phyloP scores from a whole-genome alignment of 2,797 vertebrate species.

The Aldrovandia affinis region DNA sequence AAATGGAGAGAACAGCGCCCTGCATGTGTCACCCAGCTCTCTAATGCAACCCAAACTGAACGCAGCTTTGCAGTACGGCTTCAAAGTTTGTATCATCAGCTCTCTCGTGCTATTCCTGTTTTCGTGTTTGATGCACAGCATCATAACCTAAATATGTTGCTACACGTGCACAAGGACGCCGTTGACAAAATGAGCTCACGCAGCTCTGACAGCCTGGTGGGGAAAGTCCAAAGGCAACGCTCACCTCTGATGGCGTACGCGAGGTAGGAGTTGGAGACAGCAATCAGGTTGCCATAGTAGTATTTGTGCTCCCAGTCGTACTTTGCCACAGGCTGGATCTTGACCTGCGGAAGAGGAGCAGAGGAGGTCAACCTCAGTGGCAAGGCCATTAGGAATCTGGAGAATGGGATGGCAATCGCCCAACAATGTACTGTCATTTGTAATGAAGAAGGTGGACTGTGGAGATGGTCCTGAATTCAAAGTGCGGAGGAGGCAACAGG shows the following conservation, averaged over 20 bases:
- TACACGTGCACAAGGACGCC: too few species aligned
- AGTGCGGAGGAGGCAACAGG: background rate
- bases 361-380: background rate
- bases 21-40: too few species aligned
- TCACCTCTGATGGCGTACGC: constrained; percentile 97
- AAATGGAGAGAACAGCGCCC: too few species aligned
- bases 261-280: constrained; percentile 94
- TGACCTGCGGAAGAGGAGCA: constrained; percentile 79
- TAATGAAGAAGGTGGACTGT: background rate
- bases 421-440: background rate
- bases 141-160: too few species aligned
- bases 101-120: too few species aligned
- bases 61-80: too few species aligned
- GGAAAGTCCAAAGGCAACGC: constrained; percentile 36
- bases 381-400: background rate
- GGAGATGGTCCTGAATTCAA: background rate
- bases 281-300: constrained; percentile 95
- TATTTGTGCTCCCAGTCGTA: constrained; percentile 99
- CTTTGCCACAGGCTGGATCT: constrained; percentile 97
- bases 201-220: background rate
- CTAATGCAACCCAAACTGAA: too few species aligned
- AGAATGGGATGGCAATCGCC: background rate
- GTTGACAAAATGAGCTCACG: too few species aligned
- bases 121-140: too few species aligned
- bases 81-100: too few species aligned